Conservation (phyloP, 2,113 vertebrate species). For the Hippopotamus amphibius region DNA sequence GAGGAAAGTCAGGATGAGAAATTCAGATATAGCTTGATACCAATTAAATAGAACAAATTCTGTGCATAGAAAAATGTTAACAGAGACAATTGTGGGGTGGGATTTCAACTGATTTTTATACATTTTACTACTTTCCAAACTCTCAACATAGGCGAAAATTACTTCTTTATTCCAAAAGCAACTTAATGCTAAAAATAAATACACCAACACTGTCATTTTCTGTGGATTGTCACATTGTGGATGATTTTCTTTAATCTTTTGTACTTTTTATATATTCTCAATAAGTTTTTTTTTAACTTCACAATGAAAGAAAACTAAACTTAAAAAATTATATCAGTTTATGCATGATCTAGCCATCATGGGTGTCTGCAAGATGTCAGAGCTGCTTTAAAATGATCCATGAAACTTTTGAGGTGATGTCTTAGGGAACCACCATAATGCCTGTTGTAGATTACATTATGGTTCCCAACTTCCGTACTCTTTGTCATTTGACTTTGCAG, state of each 20-base stretch:
- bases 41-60: slow-evolving; percentile 22
- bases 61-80: not conserved
- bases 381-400: not conserved
- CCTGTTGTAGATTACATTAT: too few relatives aligned
- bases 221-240: not conserved
- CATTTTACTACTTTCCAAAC: slow-evolving; percentile 25
- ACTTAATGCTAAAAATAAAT: slow-evolving; percentile 33
- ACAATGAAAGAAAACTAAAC: not conserved
- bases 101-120: slow-evolving; percentile 23
- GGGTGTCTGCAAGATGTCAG: not conserved
- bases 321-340: not conserved
- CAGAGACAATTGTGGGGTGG: not conserved
- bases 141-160: not conserved
- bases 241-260: not conserved
- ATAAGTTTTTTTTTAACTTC: not conserved
- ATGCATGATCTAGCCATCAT: not conserved
- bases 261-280: not conserved
- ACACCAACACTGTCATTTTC: not conserved
- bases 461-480: not conserved
- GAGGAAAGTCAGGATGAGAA: not conserved
- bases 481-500: not conserved
- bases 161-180: not conserved
- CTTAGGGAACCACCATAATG: not conserved
- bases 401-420: not conserved
- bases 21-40: not conserved